Evolutionary conservation across 2,113 vertebrate species (phyloP).

Genomic region (Acrocephalus kingi): DNA sequence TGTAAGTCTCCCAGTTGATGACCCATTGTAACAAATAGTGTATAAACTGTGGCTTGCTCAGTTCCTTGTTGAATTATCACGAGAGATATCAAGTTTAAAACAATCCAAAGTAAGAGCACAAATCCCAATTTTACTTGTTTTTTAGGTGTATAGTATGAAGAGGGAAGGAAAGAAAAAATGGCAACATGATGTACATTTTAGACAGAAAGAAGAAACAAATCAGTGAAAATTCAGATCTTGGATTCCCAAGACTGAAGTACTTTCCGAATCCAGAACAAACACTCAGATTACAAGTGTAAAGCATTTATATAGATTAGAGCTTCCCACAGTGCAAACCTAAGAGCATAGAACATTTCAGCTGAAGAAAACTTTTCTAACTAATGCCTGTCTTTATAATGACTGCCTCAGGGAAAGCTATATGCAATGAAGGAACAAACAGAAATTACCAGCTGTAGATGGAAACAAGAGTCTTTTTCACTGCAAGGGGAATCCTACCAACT

Average conservation of each 20-base stretch:
- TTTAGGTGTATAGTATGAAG: not conserved
- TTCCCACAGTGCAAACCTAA: not conserved
- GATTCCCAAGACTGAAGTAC: not conserved
- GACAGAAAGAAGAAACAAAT: not conserved
- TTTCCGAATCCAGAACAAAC: not conserved
- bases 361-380: not conserved
- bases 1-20: rapidly evolving
- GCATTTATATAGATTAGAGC: not conserved
- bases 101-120: not conserved
- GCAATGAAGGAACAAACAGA: not conserved
- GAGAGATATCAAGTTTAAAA: not conserved
- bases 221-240: not conserved
- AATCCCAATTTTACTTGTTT: not conserved
- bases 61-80: not conserved
- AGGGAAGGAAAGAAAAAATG: not conserved
- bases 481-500: not conserved
- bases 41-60: not conserved
- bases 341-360: not conserved
- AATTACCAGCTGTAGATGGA: not conserved
- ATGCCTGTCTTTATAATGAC: not conserved
- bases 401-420: not conserved
- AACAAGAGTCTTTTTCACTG: not conserved
- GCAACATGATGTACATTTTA: not conserved
- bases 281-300: not conserved
- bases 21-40: not conserved